Evolutionary conservation across 2,113 vertebrate genomes (phyloP).

Genomic region (Gallinago media): DNA sequence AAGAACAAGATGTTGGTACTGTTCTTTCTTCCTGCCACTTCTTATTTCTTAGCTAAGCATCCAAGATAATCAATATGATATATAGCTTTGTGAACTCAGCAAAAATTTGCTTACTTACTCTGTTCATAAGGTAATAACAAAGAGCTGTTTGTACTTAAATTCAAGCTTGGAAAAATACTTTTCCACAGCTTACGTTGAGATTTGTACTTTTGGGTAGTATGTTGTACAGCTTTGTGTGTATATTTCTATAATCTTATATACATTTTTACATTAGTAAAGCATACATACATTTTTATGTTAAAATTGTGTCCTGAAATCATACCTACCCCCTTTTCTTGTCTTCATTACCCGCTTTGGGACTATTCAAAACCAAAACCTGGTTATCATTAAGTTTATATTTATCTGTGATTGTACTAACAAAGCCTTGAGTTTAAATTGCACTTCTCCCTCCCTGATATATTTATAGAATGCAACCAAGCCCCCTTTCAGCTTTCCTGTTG

Average conservation of each 20-base stretch:
- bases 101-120: background rate
- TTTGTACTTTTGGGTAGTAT: background rate
- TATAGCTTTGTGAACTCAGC: background rate
- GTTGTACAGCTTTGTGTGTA: background rate
- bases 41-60: background rate
- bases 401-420: background rate
- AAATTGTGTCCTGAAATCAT: background rate
- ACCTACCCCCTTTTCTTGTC: background rate
- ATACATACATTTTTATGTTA: background rate
- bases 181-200: background rate
- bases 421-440: background rate
- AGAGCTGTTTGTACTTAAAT: background rate
- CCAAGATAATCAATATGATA: background rate
- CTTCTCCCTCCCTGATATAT: background rate
- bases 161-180: background rate
- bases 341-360: background rate
- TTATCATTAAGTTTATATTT: background rate
- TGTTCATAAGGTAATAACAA: background rate
- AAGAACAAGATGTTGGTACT: background rate
- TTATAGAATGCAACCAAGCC: background rate
- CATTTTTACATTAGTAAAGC: background rate
- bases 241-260: background rate
- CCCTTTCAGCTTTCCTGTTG: background rate
- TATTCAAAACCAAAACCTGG: background rate
- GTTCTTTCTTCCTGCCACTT: background rate